A percentile compares a stretch with the other conserved stretches of the same genome.
Evolutionary conservation across 2,113 vertebrate genomes (phyloP).

Genomic region (Otis tarda): DNA sequence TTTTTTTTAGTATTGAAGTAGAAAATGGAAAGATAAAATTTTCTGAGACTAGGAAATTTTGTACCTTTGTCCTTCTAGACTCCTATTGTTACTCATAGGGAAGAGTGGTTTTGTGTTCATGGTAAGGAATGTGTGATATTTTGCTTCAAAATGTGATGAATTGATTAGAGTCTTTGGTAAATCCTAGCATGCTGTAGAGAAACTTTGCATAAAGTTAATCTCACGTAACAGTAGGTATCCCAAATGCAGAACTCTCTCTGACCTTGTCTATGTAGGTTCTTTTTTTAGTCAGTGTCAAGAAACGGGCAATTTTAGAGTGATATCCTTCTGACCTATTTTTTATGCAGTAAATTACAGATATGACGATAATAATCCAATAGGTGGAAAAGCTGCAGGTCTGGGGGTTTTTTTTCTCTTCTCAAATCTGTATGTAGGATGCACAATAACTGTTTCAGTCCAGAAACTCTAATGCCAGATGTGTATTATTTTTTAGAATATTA

Average conservation of each 20-base stretch:
- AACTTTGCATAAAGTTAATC: neutral
- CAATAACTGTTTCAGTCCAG: neutral
- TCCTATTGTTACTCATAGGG: neutral
- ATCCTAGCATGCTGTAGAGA: neutral
- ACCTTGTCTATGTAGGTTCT: neutral
- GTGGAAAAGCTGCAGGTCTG: neutral
- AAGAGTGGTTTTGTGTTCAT: neutral
- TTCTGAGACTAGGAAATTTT: neutral
- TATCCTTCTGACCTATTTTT: neutral
- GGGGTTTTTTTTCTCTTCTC: neutral
- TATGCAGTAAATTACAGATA: neutral
- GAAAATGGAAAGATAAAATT: neutral
- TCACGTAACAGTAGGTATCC: neutral
- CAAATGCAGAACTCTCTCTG: neutral
- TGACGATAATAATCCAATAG: neutral
- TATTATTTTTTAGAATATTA: neutral
- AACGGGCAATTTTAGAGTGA: neutral
- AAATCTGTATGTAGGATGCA: neutral
- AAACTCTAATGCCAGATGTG: neutral
- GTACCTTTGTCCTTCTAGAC: neutral
- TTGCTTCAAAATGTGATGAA: neutral
- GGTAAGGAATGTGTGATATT: neutral
- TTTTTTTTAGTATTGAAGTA: neutral
- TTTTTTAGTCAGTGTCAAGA: neutral
- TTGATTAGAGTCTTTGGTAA: neutral